These are phyloP conservation scores for Meles meles DNA, from an alignment of 2,113 vertebrate species.

Conservation along the genomic window DNA sequence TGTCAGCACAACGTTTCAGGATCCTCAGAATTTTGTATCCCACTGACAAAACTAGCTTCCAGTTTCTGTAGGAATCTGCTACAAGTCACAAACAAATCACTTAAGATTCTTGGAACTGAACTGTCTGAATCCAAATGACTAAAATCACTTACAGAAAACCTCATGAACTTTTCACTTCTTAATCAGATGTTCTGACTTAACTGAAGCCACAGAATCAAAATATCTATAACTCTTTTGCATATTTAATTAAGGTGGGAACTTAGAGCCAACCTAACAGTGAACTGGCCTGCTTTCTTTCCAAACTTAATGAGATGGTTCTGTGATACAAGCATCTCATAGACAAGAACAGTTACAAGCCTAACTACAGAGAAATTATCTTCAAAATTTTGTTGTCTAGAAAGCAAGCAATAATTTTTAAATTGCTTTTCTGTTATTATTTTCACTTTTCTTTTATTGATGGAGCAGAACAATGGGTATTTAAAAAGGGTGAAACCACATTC, in stretches of 20 bases:
- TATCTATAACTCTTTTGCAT: not conserved
- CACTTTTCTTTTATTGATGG: not conserved
- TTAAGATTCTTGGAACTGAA: not conserved
- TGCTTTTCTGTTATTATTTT: not conserved
- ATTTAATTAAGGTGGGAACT: not conserved
- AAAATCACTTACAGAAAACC: constrained; percentile 27
- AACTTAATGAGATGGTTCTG: not conserved
- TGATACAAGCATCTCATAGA: not conserved
- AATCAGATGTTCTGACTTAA: not conserved
- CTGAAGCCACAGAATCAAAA: not conserved
- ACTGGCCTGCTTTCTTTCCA: not conserved
- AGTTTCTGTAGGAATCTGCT: not conserved
- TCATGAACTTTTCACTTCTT: not conserved
- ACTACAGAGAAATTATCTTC: not conserved
- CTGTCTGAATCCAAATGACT: not conserved
- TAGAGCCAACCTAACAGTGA: not conserved
- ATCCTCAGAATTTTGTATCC: not conserved
- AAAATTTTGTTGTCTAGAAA: constrained; percentile 17
- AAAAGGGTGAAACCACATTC: not conserved
- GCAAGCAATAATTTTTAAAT: not conserved
- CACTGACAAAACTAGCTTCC: not conserved
- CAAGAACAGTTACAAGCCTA: not conserved
- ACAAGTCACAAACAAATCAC: not conserved
- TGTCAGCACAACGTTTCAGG: not conserved
- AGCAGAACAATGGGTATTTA: not conserved